phyloP scores from a whole-genome alignment of 2,888 invertebrate genomes.

The Galerucella nymphaeae region DNA sequence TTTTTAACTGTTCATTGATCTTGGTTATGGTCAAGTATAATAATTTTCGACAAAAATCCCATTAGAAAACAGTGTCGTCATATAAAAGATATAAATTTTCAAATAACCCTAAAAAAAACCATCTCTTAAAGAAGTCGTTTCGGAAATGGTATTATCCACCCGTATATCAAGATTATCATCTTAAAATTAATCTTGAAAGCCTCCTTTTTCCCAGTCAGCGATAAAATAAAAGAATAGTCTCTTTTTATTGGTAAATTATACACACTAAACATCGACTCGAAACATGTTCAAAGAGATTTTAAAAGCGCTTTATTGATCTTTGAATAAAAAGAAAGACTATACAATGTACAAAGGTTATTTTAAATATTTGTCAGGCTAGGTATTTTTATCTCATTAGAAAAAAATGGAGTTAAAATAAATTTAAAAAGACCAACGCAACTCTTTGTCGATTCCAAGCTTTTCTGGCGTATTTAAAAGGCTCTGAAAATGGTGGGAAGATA shows the following conservation, averaged over 20 bases:
- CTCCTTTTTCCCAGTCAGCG: not conserved
- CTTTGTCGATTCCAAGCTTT: not conserved
- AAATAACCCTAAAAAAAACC: not conserved
- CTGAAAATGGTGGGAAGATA: not conserved
- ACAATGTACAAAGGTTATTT: no score
- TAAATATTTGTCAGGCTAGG: no score
- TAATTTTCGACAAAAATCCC: no score
- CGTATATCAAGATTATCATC: constrained; percentile 11
- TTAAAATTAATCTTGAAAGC: not conserved
- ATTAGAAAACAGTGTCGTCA: no score
- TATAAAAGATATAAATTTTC: no score
- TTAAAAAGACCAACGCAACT: no score
- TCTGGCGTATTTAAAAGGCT: constrained; percentile 6
- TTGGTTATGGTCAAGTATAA: no score
- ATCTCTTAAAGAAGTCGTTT: constrained; percentile 4
- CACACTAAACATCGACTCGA: not conserved
- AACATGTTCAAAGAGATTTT: not conserved
- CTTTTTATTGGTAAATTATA: not conserved
- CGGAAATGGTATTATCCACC: not conserved
- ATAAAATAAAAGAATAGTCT: not conserved
- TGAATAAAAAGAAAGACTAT: no score
- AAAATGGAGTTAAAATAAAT: no score
- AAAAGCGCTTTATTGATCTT: not conserved
- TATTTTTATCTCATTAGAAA: no score
- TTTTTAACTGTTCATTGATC: no score